Evolutionary conservation across 1,140 invertebrate species (phyloP).

Genomic region (Drosophila subobscura): DNA sequence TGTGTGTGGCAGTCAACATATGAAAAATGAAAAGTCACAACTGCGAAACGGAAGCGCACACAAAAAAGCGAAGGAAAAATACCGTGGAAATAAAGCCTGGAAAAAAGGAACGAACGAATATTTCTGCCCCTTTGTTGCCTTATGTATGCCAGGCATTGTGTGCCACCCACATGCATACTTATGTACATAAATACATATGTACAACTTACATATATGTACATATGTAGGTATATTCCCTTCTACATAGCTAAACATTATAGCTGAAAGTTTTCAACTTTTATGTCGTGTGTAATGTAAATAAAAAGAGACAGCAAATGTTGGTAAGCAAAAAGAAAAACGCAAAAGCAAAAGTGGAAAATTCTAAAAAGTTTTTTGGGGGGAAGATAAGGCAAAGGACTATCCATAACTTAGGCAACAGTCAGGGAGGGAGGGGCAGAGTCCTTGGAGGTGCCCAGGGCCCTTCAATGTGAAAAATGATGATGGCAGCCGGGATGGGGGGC

Average conservation of each 20-base stretch:
- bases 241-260: slow-evolving; percentile 12
- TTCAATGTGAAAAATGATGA: slow-evolving; percentile 42
- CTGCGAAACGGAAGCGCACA: slow-evolving; percentile 42
- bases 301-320: slow-evolving; percentile 77
- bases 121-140: slow-evolving; percentile 34
- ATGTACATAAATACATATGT: not conserved
- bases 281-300: slow-evolving; percentile 75
- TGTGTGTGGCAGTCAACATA: slow-evolving; percentile 66
- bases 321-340: slow-evolving; percentile 45
- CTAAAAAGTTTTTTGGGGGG: slow-evolving; percentile 44
- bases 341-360: slow-evolving; percentile 56
- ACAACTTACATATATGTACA: not conserved
- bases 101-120: slow-evolving; percentile 20
- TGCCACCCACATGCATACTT: slow-evolving; percentile 31
- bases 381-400: slow-evolving; percentile 18
- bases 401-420: slow-evolving; percentile 50
- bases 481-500: not conserved
- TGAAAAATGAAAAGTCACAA: slow-evolving; percentile 82
- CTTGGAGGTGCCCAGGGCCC: slow-evolving; percentile 24
- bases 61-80: slow-evolving; percentile 20
- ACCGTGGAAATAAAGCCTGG: slow-evolving; percentile 34
- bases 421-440: slow-evolving; percentile 32
- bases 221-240: too few relatives aligned
- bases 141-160: slow-evolving; percentile 50
- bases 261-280: slow-evolving; percentile 62